Percentiles rank a stretch among this genome's conserved stretches.
These are phyloP conservation scores for Apistogramma diplotaenia DNA, from an alignment of 2,113 vertebrate species.

Conservation along the genomic window DNA sequence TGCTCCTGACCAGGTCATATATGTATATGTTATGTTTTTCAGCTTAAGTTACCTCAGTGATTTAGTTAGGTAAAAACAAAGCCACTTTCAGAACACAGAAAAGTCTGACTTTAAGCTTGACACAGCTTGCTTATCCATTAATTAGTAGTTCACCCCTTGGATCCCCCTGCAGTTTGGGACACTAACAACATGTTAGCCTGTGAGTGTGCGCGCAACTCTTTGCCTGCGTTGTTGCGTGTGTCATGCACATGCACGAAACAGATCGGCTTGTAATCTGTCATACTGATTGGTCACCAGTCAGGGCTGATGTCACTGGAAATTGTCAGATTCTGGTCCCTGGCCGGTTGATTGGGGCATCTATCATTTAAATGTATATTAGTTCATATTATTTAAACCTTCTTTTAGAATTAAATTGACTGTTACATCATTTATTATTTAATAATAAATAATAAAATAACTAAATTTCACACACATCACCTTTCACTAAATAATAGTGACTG, in stretches of 20 bases:
- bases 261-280: not conserved
- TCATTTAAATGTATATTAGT: not conserved
- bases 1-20: too few species aligned
- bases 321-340: not conserved
- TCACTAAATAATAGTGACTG: not conserved
- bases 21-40: too few species aligned
- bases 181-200: not conserved
- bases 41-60: too few species aligned
- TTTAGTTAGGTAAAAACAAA: too few species aligned
- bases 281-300: too few species aligned
- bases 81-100: too few species aligned
- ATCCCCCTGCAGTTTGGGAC: too few species aligned
- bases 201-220: not conserved
- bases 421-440: not conserved
- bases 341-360: not conserved
- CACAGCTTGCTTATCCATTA: too few species aligned
- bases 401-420: not conserved
- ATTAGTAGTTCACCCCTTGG: too few species aligned
- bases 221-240: not conserved
- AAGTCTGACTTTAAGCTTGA: too few species aligned
- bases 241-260: not conserved
- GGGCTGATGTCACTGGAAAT: not conserved
- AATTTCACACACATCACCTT: not conserved
- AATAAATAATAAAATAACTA: not conserved
- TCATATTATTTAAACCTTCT: not conserved